Evolutionary conservation across 2,797 vertebrate species (phyloP).

Genomic region (Oreochromis mossambicus): DNA sequence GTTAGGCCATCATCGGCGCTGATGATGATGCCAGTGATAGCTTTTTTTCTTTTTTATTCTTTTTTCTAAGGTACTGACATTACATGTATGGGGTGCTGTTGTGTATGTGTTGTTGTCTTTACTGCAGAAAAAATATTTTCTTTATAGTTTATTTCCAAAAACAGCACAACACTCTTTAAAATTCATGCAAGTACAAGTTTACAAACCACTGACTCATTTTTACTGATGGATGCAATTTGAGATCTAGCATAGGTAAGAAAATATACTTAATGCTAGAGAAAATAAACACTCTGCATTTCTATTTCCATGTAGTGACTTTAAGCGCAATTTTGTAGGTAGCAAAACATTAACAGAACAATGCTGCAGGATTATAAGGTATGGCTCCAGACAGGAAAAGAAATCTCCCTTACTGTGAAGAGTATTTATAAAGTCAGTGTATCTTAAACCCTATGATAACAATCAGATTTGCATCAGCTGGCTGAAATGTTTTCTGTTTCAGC

Average conservation of each 20-base stretch:
- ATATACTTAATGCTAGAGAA: background rate
- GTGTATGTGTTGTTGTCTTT: background rate
- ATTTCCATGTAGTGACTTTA: background rate
- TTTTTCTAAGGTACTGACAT: background rate
- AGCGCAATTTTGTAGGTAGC: background rate
- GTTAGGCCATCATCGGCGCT: accelerated
- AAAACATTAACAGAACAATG: background rate
- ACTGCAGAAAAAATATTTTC: background rate
- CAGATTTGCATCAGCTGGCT: background rate
- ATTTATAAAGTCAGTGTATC: no score
- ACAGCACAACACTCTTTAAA: background rate
- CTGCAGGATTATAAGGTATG: background rate
- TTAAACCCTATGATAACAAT: background rate
- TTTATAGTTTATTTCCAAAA: background rate
- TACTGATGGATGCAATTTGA: background rate
- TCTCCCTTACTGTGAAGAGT: no score
- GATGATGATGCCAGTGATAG: accelerated
- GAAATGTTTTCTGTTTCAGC: background rate
- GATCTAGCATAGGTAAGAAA: background rate
- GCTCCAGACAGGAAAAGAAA: background rate
- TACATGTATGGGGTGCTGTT: background rate
- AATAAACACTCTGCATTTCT: background rate
- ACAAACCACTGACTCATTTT: background rate
- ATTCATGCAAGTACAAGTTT: background rate
- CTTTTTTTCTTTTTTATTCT: accelerated